Base-by-base conservation (phyloP, 2,888 invertebrate species). In the Ennomos fuscantarius region DNA sequence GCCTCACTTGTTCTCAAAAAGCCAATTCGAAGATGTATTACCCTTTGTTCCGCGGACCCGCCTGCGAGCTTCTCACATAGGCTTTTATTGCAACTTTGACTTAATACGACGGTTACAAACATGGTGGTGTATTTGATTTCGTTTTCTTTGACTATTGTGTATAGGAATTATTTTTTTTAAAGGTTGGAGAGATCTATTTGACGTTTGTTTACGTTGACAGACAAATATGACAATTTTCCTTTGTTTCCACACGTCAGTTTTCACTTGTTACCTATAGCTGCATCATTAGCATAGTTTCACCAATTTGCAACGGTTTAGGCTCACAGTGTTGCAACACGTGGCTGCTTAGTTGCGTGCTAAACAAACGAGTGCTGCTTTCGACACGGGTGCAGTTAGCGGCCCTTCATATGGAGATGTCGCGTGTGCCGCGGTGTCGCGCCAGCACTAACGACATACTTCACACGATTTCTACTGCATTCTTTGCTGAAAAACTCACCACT, bases 1-100 rank as follows among this genome's bases (percentile, higher is more conserved):
- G 81, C 78, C 82, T 84, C 87, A 89, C 85, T 82, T 87, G 87
- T 82, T 86, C 70, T 79, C 76, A 75, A 82, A 85, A 86, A 83
- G 81, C 77, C 84, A 81, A 84, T 86, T 86, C 74, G 72, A 79
- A 81, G 82, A 86, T 74, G 79, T 82, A 89, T 86, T 84, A 78
- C 87, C 84, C 83, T 87, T 90, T 91, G 89, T 89, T 89, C 75
- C 70, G 63, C 60, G 68, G 74, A 66, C 76, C 83, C 81, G 79
- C 82, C 80, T 62, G 80, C 67, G 69, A 79, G 73, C 74, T 73
- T 70, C 76, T 73, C 73, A 70, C 72, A 63, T 60, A 65, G 70
- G 65, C 73, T 81, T 84, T 86, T 87, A 82, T 84, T 77, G 76
- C 80, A 69, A 69, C 73, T 76, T 78, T 73, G 74, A 78, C 73